Percentiles rank a stretch among this genome's conserved stretches.
Evolutionary conservation across 2,888 invertebrate species (phyloP).

Genomic region (Andrena flavipes): DNA sequence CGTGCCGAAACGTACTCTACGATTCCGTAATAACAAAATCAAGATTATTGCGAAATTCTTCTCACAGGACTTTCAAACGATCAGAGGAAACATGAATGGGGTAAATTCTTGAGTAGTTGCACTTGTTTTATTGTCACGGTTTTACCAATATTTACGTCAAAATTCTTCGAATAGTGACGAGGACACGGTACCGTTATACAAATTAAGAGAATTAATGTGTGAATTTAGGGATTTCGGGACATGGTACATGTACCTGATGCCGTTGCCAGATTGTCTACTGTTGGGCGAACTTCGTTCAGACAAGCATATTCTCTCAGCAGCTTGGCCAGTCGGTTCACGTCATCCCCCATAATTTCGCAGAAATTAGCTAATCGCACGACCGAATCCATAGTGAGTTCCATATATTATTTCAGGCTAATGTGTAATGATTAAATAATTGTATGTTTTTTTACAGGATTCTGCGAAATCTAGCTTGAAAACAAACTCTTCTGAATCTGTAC

Average conservation of each 20-base stretch:
- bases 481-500: constrained; percentile 82
- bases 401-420: not conserved
- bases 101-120: constrained; percentile 80
- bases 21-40: constrained; percentile 10
- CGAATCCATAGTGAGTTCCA: constrained; percentile 75
- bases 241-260: constrained; percentile 87
- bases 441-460: constrained; percentile 75
- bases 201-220: constrained; percentile 21
- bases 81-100: constrained; percentile 85
- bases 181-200: not conserved
- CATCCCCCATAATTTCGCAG: constrained; percentile 75
- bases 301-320: constrained; percentile 82
- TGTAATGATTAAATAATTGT: not conserved
- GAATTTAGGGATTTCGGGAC: constrained; percentile 88
- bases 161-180: not conserved
- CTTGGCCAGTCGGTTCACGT: constrained; percentile 78
- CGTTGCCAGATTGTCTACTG: constrained; percentile 79
- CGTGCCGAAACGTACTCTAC: not conserved
- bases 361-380: constrained; percentile 69
- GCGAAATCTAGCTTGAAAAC: constrained; percentile 76
- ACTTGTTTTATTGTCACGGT: not conserved
- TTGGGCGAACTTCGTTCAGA: constrained; percentile 82
- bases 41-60: constrained; percentile 54
- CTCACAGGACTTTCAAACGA: constrained; percentile 86
- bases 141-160: not conserved